Evolutionary conservation across 2,797 vertebrate species (phyloP), one percentile per base, ranked within the genome.

Genomic region (Coracias cyanogaster): DNA sequence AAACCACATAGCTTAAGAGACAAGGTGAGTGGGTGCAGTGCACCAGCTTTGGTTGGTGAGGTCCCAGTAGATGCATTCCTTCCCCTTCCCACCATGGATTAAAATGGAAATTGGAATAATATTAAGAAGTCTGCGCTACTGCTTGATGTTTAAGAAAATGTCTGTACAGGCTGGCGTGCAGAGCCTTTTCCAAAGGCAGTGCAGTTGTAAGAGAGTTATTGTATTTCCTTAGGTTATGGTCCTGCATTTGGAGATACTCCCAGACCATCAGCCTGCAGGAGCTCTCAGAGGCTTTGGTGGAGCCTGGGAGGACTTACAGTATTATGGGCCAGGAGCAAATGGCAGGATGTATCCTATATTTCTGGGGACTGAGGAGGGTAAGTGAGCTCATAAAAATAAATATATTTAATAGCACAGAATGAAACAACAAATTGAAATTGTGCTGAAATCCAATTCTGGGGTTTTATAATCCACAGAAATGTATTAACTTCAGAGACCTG

Each of bases 401-500:
- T 62, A 4, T 37, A 35, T 41, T 94, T 94, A 94, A 90, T 49
- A 81, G 66, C 62, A 55, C 19, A 54, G 66, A 91, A 51, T 22
- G 54, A 86, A 94, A 79, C 46, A 71, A 82, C 87, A 94, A 88
- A 93, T 70, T 91, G 94, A 82, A 96, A 90, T 81, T 41, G 58
- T 21, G 26, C 74, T 80, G 93, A 94, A 96, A 88, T 92, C 65
- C 84, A 89, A 0, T 81, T 96, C 87, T 79, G 39, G 26, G 62
- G 20, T 79, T 93, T 96, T 94, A 94, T 72, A 92, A 94, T 93
- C 87, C 37, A 77, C 70, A 72, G 82, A 90, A 96, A 73, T 21
- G 45, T 94, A 88, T 77, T 89, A 77, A 90, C 73, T 96, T 86
- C 60, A 90, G 85, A 88, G 74, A 91, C 73, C 67, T 61, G 57